phyloP scores from a whole-genome alignment of 1,140 invertebrate species.

The Calliphora vicina region DNA sequence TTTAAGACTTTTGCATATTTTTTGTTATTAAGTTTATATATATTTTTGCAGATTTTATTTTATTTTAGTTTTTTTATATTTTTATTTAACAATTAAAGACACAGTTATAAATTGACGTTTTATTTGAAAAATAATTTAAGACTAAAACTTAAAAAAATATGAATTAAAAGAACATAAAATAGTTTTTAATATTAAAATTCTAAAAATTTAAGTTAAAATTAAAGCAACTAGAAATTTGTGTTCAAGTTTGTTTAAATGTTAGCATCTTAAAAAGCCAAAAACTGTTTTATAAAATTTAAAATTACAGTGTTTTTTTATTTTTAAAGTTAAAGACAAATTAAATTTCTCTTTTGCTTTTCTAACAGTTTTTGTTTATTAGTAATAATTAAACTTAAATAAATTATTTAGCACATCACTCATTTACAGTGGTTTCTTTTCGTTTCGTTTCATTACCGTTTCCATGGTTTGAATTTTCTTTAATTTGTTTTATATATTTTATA shows the following conservation, averaged over 20 bases:
- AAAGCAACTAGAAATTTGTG: too few relatives aligned
- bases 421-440: not conserved
- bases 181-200: not conserved
- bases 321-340: not conserved
- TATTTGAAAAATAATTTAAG: not conserved
- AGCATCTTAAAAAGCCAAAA: too few relatives aligned
- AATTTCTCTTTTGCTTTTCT: not conserved
- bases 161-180: not conserved
- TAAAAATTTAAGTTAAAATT: not conserved
- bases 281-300: too few relatives aligned
- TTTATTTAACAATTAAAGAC: not conserved
- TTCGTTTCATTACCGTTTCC: not conserved
- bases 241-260: too few relatives aligned
- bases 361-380: not conserved
- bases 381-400: not conserved
- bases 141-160: not conserved
- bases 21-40: not conserved
- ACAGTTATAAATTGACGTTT: constrained; percentile 6
- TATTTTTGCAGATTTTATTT: not conserved
- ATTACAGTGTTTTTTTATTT: not conserved
- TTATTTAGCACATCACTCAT: not conserved
- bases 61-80: not conserved
- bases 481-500: not conserved
- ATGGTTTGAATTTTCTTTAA: not conserved
- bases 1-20: not conserved